These are phyloP conservation scores for Elmis aenea DNA, from an alignment of 2,888 invertebrate species.

Conservation along the genomic window DNA sequence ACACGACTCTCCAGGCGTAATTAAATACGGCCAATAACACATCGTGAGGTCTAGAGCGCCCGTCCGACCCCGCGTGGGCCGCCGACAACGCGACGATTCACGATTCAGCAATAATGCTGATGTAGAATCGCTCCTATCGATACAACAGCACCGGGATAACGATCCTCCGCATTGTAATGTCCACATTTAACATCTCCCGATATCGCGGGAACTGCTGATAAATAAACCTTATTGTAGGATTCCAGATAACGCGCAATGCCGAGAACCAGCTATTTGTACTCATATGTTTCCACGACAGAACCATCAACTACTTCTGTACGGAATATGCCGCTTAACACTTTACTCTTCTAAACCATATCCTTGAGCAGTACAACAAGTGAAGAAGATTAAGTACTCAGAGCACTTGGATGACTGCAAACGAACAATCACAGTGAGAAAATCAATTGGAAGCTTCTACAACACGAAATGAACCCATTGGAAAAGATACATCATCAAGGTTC, in stretches of 20 bases:
- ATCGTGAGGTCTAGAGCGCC: constrained; percentile 26
- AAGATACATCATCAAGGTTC: too few species aligned
- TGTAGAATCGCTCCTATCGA: constrained; percentile 46
- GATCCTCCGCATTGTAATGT: constrained; percentile 48
- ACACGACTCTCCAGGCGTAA: constrained; percentile 27
- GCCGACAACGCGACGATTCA: constrained; percentile 44
- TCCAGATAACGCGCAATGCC: constrained; percentile 34
- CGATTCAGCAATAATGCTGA: constrained; percentile 48
- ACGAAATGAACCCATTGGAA: too few species aligned
- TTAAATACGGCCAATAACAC: constrained; percentile 30
- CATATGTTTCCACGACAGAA: too few species aligned
- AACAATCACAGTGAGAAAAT: too few species aligned
- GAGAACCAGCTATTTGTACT: constrained; percentile 42
- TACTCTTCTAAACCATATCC: too few species aligned
- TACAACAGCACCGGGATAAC: constrained; percentile 45
- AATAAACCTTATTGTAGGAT: constrained; percentile 41
- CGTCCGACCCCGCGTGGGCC: constrained; percentile 35
- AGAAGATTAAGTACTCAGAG: too few species aligned
- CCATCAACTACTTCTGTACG: too few species aligned
- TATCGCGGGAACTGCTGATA: constrained; percentile 42
- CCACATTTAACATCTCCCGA: constrained; percentile 46
- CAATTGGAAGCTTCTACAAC: too few species aligned
- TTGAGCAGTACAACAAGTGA: too few species aligned
- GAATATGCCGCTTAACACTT: too few species aligned
- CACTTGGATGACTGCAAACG: too few species aligned